Conservation (phyloP, 2,797 vertebrate genomes). For the Pipistrellus pygmaeus region DNA sequence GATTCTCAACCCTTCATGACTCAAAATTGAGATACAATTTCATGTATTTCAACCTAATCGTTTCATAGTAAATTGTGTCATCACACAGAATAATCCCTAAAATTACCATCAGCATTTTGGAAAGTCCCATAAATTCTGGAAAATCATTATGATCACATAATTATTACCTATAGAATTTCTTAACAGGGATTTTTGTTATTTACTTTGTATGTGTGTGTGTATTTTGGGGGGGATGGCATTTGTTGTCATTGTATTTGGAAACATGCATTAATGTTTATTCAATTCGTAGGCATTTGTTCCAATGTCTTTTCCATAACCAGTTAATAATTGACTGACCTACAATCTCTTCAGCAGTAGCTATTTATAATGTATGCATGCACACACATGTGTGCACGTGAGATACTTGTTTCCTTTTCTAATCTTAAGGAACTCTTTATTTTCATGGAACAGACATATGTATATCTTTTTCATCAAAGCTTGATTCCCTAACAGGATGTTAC, state of each 20-base stretch:
- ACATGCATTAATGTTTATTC: slow-evolving; percentile 17
- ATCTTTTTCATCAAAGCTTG: neutral
- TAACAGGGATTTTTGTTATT: neutral
- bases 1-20: neutral
- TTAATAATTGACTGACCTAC: neutral
- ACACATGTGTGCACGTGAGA: neutral
- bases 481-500: neutral
- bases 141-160: neutral
- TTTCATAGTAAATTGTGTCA: slow-evolving; percentile 23
- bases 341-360: neutral
- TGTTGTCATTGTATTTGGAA: slow-evolving; percentile 17
- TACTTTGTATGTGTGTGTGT: neutral
- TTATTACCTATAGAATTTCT: slow-evolving; percentile 7
- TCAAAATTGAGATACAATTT: neutral
- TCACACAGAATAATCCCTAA: slow-evolving; percentile 16
- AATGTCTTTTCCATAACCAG: neutral
- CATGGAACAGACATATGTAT: neutral
- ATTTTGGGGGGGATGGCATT: neutral
- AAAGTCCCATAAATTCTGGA: slow-evolving; percentile 57
- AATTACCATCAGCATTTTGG: slow-evolving; percentile 39
- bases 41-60: neutral
- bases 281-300: neutral
- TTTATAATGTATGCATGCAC: neutral
- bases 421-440: neutral
- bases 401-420: neutral